These are phyloP conservation scores for Stenoptilia bipunctidactyla DNA, from an alignment of 2,888 invertebrate species.

Conservation along the genomic window DNA sequence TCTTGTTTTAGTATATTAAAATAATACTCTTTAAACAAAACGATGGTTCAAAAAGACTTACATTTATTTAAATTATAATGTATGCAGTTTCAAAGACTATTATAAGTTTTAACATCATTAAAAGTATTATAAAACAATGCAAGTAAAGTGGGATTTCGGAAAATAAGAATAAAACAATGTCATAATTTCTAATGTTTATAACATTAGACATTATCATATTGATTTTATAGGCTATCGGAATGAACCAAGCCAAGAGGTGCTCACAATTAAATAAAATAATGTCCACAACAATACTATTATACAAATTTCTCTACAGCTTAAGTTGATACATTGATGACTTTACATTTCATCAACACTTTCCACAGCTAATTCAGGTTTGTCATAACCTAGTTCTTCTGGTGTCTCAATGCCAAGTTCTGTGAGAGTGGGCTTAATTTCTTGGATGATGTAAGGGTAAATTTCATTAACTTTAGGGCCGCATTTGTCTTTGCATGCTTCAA, in stretches of 20 bases:
- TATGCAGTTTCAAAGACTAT: too few species aligned
- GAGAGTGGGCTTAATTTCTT: constrained; percentile 93
- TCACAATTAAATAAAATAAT: constrained; percentile 43
- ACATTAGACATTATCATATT: constrained; percentile 38
- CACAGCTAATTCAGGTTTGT: constrained; percentile 94
- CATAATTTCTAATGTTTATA: constrained; percentile 37
- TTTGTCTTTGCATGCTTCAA: constrained; percentile 93
- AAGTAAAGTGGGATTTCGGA: neutral
- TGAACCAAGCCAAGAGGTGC: constrained; percentile 21
- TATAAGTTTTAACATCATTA: too few species aligned
- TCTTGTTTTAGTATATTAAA: too few species aligned
- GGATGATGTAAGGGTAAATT: constrained; percentile 89
- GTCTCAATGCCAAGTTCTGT: constrained; percentile 94
- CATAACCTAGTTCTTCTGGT: constrained; percentile 95
- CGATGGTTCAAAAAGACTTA: too few species aligned
- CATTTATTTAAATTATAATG: too few species aligned
- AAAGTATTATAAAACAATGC: neutral
- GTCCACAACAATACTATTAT: constrained; percentile 55
- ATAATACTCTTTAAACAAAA: too few species aligned
- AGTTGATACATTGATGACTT: constrained; percentile 27
- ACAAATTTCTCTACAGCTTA: constrained; percentile 56
- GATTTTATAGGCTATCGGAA: constrained; percentile 31
- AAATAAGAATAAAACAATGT: constrained; percentile 33
- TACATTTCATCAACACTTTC: constrained; percentile 79
- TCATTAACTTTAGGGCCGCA: constrained; percentile 81